Evolutionary conservation across 2,113 vertebrate species (phyloP).

Genomic region (Odocoileus virginianus): DNA sequence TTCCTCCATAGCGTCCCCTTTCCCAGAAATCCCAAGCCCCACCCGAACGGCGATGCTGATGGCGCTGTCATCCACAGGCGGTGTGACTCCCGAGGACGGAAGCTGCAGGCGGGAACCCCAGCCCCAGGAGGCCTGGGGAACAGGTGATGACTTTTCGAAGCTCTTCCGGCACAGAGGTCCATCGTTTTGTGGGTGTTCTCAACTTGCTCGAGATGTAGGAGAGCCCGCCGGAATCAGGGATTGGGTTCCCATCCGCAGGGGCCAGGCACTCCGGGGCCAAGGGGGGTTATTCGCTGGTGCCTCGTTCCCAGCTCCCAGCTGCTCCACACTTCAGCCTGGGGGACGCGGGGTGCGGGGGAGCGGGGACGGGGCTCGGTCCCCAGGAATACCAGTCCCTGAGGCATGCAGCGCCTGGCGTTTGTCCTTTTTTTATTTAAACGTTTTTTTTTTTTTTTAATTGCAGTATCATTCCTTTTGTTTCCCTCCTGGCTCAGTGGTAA

Average conservation of each 20-base stretch:
- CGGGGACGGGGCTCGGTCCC: not conserved
- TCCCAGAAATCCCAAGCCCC: not conserved
- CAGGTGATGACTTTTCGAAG: not conserved
- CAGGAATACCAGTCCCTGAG: not conserved
- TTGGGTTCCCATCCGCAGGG: not conserved
- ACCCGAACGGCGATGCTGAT: not conserved
- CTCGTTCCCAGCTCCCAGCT: not conserved
- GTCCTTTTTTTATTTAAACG: not conserved
- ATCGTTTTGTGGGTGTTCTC: not conserved
- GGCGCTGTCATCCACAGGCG: accelerated
- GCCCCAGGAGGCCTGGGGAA: not conserved
- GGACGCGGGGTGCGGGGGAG: accelerated
- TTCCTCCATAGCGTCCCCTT: not conserved
- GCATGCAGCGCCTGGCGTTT: not conserved
- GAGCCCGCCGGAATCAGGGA: not conserved
- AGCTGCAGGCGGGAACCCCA: not conserved
- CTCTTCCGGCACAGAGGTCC: not conserved
- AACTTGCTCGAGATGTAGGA: not conserved
- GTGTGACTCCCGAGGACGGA: not conserved
- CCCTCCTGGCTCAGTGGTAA: not conserved
- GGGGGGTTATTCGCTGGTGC: not conserved
- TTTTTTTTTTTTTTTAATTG: not conserved
- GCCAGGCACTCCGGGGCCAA: not conserved
- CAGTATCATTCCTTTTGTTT: not conserved
- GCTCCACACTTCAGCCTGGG: not conserved